A percentile compares a stretch with the other conserved stretches of the same genome.
Conservation (phyloP, 2,113 vertebrate species). For the Nothobranchius furzeri region DNA sequence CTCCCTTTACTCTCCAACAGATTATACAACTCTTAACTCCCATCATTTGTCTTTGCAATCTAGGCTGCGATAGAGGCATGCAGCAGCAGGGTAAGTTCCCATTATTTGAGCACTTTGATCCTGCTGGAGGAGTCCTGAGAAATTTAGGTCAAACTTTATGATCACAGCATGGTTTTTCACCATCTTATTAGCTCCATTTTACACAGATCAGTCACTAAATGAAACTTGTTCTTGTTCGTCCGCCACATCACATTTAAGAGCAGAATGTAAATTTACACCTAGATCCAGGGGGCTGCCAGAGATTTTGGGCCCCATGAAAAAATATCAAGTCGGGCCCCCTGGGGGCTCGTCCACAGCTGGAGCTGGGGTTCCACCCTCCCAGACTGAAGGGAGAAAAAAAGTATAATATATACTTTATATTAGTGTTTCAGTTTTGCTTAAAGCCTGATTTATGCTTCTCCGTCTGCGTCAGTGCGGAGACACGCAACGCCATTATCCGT, state of each 20-base stretch:
- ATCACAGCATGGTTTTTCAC: conserved; percentile 22
- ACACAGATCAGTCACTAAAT: neutral
- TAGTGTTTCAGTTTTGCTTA: no score
- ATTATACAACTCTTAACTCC: conserved; percentile 7
- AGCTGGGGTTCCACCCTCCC: no score
- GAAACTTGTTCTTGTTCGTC: neutral
- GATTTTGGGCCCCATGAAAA: no score
- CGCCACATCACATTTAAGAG: neutral
- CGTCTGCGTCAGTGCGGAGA: no score
- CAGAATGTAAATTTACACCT: no score
- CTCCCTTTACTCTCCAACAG: conserved; percentile 21
- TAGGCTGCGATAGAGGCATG: conserved; percentile 1
- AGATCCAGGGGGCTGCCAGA: no score
- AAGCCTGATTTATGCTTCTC: no score
- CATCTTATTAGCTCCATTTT: conserved; percentile 3
- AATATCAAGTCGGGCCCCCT: no score
- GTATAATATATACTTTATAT: no score
- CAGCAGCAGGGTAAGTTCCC: conserved; percentile 7
- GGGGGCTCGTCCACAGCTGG: no score
- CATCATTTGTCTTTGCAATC: conserved; percentile 12
- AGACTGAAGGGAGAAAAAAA: no score
- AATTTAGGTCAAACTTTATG: conserved; percentile 17
- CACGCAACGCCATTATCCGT: no score
- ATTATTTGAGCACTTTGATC: conserved; percentile 27
- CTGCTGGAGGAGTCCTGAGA: conserved; percentile 17